A percentile compares a stretch with the other conserved stretches of the same genome.
These are phyloP conservation scores for Andrena bicolor DNA, from an alignment of 2,888 invertebrate species.

Conservation along the genomic window DNA sequence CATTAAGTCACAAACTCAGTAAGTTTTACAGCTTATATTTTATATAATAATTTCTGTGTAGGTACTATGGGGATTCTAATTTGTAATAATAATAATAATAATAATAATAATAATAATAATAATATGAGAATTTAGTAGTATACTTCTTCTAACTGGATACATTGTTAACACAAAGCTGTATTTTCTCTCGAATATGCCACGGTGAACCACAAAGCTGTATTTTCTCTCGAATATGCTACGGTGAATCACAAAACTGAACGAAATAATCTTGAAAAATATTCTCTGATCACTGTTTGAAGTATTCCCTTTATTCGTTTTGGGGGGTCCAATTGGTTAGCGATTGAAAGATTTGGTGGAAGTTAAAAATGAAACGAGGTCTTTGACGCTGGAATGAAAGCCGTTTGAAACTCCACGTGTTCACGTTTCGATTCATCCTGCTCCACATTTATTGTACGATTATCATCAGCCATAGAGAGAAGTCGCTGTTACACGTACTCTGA, in stretches of 20 bases:
- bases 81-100: too few species aligned
- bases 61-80: too few species aligned
- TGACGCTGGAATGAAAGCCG: conserved; percentile 37
- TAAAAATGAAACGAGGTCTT: conserved; percentile 51
- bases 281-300: conserved; percentile 8
- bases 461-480: conserved; percentile 18
- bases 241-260: not conserved
- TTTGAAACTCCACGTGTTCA: conserved; percentile 21
- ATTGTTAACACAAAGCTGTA: not conserved
- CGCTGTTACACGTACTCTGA: conserved; percentile 22
- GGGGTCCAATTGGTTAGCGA: conserved; percentile 15
- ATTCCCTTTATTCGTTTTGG: conserved; percentile 13
- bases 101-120: too few species aligned
- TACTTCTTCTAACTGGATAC: not conserved
- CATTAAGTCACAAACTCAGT: too few species aligned
- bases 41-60: too few species aligned
- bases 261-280: conserved; percentile 10
- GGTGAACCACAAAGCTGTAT: not conserved
- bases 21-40: too few species aligned
- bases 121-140: too few species aligned
- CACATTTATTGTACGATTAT: conserved; percentile 30
- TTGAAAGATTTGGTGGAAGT: conserved; percentile 28
- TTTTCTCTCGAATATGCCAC: not conserved
- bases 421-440: conserved; percentile 25
- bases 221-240: not conserved